Conservation (phyloP, 2,797 vertebrate species). For the Brotula barbata region DNA sequence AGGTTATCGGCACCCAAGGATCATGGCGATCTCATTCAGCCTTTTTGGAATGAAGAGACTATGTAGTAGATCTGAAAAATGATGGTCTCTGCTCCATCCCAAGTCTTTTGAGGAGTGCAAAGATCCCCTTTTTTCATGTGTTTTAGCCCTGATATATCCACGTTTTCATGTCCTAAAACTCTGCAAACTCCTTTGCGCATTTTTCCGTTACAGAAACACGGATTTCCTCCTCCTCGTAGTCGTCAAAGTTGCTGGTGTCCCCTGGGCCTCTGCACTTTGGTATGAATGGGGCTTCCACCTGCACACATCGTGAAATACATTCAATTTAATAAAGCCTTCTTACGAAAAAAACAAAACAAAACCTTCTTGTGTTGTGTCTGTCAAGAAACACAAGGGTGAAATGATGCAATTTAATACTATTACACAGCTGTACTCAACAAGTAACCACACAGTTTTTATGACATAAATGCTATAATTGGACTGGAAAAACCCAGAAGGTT, state of each 20-base stretch:
- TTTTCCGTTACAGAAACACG: conserved; percentile 98
- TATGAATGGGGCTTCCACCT: conserved; percentile 99
- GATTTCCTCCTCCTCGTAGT: conserved; percentile 99
- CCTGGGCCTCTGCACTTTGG: conserved; percentile 99
- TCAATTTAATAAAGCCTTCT: too few species aligned
- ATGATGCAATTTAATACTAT: not conserved
- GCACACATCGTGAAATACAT: not conserved
- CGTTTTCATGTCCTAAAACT: conserved; percentile 88
- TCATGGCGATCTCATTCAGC: conserved; percentile 90
- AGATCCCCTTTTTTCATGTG: conserved; percentile 84
- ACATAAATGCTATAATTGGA: not conserved
- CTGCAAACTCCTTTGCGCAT: conserved; percentile 96
- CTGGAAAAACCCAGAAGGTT: not conserved
- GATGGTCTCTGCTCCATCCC: conserved; percentile 92
- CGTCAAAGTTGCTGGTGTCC: conserved; percentile 99
- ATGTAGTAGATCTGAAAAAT: conserved; percentile 86
- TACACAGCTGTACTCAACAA: not conserved
- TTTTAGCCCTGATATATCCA: conserved; percentile 86
- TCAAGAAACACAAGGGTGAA: not conserved
- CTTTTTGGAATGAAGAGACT: conserved; percentile 95
- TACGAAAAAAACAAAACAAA: too few species aligned
- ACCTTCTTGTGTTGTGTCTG: not conserved
- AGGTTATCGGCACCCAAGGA: conserved; percentile 89
- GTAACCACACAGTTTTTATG: too few species aligned
- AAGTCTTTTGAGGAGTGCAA: conserved; percentile 95